Evolutionary conservation across 1,140 invertebrate species (phyloP).

Genomic region (Druon quercuslanigerum): DNA sequence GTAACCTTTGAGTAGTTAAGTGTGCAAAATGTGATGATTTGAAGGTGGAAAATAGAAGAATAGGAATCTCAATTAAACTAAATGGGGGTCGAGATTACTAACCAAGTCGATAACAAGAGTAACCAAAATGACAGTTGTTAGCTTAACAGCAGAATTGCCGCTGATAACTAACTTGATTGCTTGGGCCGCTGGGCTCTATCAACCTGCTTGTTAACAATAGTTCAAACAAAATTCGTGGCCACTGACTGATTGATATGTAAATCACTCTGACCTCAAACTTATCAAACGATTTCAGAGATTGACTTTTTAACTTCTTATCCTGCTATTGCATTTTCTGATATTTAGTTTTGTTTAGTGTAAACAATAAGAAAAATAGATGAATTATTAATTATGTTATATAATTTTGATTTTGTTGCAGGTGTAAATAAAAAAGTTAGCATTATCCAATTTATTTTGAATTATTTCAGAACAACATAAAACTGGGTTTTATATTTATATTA

Average conservation of each 20-base stretch:
- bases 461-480: too few species aligned
- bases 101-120: slow-evolving; percentile 4
- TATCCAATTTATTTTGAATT: too few species aligned
- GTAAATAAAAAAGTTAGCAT: too few species aligned
- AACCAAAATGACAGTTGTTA: slow-evolving; percentile 26
- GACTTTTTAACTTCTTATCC: too few species aligned
- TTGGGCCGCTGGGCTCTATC: neutral
- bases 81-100: neutral
- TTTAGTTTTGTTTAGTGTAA: too few species aligned
- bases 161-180: slow-evolving; percentile 26
- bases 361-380: too few species aligned
- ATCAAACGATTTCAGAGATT: too few species aligned
- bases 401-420: too few species aligned
- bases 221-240: slow-evolving; percentile 4
- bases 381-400: too few species aligned
- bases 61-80: neutral
- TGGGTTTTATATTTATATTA: too few species aligned
- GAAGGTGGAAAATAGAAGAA: neutral
- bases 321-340: too few species aligned
- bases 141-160: neutral
- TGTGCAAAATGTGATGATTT: neutral
- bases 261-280: neutral
- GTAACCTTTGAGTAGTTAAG: neutral
- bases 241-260: slow-evolving; percentile 14
- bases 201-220: slow-evolving; percentile 16